Evolutionary conservation across 2,113 vertebrate species (phyloP), one percentile per base, ranked within the genome.

Genomic region (Prunella himalayana): DNA sequence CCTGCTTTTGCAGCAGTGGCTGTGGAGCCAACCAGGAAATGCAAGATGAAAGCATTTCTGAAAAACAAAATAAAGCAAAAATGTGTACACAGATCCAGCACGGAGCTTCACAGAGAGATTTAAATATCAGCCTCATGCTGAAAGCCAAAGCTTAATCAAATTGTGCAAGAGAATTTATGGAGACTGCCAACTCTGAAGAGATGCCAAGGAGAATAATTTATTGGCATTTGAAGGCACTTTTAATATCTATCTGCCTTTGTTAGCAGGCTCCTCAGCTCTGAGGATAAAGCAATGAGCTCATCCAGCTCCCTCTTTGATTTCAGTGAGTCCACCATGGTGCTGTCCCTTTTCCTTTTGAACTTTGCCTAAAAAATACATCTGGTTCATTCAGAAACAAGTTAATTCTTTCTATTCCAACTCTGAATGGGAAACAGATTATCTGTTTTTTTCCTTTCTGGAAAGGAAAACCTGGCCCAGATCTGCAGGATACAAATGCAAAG

Each of bases 91-190:
- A 64, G 60, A 95, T 88, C 79, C 63, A 25, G 72, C 72, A 66
- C 0, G 11, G 84, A 90, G 76, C 45, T 88, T 86, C 90, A 94
- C 28, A 88, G 72, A 66, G 60, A 71, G 37, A 90, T 92, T 82
- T 59, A 93, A 94, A 68, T 84, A 95, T 69, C 45, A 77, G 80
- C 86, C 72, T 68, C n/a, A 83, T 8, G 56, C 82, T 69, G 86
- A 88, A 91, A 96, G 88, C 64, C 76, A 92, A 90, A 94, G 53
- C 82, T 90, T 86, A 86, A 95, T 94, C 91, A 94, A 96, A 88
- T 76, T 77, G 76, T 73, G 82, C 84, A 90, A 95, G 63, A 75
- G 86, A 93, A 95, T 94, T 96, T 94, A 88, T 23, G 51, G 44
- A 88, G 60, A 68, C 30, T 69, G 86, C 88, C 79, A 90, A 49